Evolutionary conservation across 2,113 vertebrate species (phyloP).

Genomic region (Anguilla rostrata): DNA sequence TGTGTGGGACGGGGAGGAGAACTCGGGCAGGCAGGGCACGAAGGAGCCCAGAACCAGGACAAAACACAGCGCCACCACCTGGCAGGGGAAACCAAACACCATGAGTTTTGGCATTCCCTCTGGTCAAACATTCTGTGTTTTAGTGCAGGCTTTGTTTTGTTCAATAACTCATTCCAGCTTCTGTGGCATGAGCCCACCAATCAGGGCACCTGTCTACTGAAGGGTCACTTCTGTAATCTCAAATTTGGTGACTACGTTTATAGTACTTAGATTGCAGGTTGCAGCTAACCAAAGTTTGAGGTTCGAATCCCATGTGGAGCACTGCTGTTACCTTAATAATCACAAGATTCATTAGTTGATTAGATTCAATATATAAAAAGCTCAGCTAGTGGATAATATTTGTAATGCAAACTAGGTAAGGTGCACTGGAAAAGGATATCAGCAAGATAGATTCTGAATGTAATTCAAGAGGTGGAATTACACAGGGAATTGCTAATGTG

Average conservation of each 20-base stretch:
- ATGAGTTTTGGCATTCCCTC: slow-evolving; percentile 28
- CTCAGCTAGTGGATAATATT: no score
- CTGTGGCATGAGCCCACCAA: background rate
- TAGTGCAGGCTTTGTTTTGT: background rate
- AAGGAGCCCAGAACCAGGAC: slow-evolving; percentile 93
- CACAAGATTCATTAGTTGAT: no score
- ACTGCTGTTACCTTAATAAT: no score
- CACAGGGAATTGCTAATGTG: background rate
- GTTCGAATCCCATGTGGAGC: no score
- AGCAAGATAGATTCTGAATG: background rate
- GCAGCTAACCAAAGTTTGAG: no score
- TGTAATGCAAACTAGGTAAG: no score
- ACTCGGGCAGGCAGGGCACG: slow-evolving; percentile 87
- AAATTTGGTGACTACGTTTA: background rate
- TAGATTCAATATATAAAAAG: no score
- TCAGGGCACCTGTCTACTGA: background rate
- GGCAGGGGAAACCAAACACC: slow-evolving; percentile 49
- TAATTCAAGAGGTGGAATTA: background rate
- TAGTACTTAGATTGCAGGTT: no score
- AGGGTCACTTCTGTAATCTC: background rate
- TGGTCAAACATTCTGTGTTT: background rate
- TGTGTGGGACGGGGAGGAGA: slow-evolving; percentile 82
- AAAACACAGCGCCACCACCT: slow-evolving; percentile 95
- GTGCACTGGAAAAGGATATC: no score
- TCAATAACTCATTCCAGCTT: background rate